Evolutionary conservation across 2,113 vertebrate species (phyloP), one percentile per base, ranked within the genome.

Genomic region (Phasianus colchicus): DNA sequence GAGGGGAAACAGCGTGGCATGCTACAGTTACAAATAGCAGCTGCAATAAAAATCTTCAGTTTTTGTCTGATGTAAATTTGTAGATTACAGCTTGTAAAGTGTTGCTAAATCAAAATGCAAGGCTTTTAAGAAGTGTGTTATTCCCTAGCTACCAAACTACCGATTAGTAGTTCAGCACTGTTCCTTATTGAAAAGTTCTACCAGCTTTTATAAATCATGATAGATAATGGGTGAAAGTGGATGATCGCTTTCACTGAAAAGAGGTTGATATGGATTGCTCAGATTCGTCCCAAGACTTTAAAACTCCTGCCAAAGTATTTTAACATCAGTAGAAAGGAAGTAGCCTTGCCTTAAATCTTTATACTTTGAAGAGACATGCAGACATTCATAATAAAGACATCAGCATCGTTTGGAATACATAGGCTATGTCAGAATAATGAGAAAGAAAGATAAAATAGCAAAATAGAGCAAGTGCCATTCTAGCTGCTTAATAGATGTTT

Each of bases 401-500:
- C 16, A 78, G 25, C 15, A 73, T 90, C 0, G 61, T 40, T 64
- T 90, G 70, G 25, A 86, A 60, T 43, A 18, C 11, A 7, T n/a
- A 69, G 45, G 6, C 45, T 58, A 55, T 66, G 32, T 45, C 50
- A 74, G 47, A 86, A 48, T 69, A 72, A 76, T 48, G 57, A 73
- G 54, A 75, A 90, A 75, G 10, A 27, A 74, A 74, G 30, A 10
- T 5, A 88, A 79, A 67, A 52, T 64, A 64, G 13, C 29, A 67
- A 75, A 86, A 0, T 4, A 64, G 19, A 47, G 30, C 12, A 90
- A 93, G 9, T 71, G 55, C 61, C 48, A 90, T 94, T 89, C 73
- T 80, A 92, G 48, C 74, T 82, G 38, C 78, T 86, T 86, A 73
- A 90, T 38, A 88, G 14, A 72, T 75, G 54, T 76, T 76, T 83